Conservation (phyloP, 2,888 invertebrate genomes). For the Erebia ligea region DNA sequence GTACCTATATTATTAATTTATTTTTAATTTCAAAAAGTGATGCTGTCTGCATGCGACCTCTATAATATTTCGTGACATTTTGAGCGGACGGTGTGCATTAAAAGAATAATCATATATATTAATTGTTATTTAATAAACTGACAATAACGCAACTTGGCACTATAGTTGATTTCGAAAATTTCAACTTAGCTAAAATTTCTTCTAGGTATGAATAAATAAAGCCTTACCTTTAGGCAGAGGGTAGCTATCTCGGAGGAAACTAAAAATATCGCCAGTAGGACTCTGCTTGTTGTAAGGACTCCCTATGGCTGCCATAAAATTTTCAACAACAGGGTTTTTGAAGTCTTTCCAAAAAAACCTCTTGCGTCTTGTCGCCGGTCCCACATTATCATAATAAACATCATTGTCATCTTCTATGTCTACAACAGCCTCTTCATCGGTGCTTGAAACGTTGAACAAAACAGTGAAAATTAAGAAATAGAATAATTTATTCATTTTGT, state of each 20-base stretch:
- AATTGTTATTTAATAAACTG: too few relatives aligned
- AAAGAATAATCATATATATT: too few relatives aligned
- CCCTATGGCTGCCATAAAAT: constrained; percentile 53
- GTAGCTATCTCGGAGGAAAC: constrained; percentile 63
- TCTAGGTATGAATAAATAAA: not conserved
- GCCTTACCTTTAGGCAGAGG: constrained; percentile 65
- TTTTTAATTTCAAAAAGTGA: too few relatives aligned
- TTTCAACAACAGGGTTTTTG: constrained; percentile 41
- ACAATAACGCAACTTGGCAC: too few relatives aligned
- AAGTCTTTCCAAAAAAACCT: constrained; percentile 34
- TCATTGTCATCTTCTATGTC: constrained; percentile 41
- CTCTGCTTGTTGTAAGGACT: constrained; percentile 46
- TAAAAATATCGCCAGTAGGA: constrained; percentile 54
- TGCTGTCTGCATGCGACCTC: too few relatives aligned
- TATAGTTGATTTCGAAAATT: too few relatives aligned
- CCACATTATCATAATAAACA: constrained; percentile 30
- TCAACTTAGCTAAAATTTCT: too few relatives aligned
- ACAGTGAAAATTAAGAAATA: constrained; percentile 9
- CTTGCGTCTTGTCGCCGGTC: constrained; percentile 39
- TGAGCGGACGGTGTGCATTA: too few relatives aligned
- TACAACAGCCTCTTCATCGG: constrained; percentile 43
- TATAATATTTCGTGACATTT: too few relatives aligned
- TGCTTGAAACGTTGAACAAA: constrained; percentile 21
- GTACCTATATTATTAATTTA: too few relatives aligned
- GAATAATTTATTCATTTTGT: constrained; percentile 8